Percentiles rank a stretch among this genome's conserved stretches.
phyloP scores from a whole-genome alignment of 2,113 vertebrate genomes.

The Ceyx melanurus region DNA sequence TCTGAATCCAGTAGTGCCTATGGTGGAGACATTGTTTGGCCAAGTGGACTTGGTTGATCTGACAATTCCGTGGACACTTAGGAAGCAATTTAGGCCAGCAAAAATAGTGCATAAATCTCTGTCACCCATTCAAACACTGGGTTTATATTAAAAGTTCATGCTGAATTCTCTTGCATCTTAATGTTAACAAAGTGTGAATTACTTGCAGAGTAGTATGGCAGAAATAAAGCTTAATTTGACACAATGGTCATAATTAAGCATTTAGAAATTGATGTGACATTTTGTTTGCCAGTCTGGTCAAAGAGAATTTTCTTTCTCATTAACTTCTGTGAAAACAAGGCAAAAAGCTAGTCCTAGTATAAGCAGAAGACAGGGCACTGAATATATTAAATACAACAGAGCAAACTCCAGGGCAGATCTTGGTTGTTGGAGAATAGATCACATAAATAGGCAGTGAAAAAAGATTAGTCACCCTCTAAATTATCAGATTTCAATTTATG shows the following conservation, averaged over 20 bases:
- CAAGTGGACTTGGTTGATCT: neutral
- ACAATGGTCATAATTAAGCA: neutral
- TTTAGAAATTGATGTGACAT: neutral
- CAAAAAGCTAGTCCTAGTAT: neutral
- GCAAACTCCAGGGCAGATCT: neutral
- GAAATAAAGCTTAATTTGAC: neutral
- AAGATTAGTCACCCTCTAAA: neutral
- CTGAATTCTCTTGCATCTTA: neutral
- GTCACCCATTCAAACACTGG: neutral
- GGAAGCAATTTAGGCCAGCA: neutral
- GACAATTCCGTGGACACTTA: neutral
- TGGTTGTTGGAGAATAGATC: neutral
- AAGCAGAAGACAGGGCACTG: neutral
- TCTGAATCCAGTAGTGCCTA: rapidly evolving
- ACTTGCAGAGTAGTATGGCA: neutral
- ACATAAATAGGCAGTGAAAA: neutral
- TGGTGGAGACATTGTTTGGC: neutral
- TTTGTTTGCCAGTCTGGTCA: neutral
- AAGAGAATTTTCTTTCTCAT: neutral
- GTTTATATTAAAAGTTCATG: neutral
- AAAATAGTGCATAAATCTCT: neutral
- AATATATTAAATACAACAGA: neutral
- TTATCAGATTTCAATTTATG: neutral
- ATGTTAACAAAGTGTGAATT: neutral
- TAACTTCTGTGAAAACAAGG: neutral